Conservation (phyloP, 2,113 vertebrate species). For the Indri indri region DNA sequence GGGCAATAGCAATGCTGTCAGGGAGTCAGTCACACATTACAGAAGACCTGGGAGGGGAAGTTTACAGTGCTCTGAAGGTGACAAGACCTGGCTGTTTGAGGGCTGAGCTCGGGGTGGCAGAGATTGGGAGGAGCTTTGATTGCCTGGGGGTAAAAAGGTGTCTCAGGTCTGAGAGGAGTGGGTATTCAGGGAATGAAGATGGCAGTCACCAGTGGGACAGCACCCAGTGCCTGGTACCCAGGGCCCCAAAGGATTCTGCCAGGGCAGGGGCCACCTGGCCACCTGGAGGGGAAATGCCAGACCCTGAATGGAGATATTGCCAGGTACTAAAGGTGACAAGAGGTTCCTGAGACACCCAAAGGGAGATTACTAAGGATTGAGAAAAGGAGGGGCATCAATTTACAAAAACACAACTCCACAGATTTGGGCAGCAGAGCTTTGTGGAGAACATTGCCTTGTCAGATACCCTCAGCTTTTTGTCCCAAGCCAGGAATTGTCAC, state of each 20-base stretch:
- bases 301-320: neutral
- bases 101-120: no score
- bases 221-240: neutral
- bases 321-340: neutral
- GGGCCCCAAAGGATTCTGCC: neutral
- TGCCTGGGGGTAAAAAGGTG: no score
- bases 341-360: neutral
- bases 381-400: neutral
- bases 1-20: neutral
- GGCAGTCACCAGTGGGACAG: neutral
- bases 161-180: no score
- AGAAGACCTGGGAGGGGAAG: neutral
- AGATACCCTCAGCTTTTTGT: neutral
- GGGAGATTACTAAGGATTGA: neutral
- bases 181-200: neutral
- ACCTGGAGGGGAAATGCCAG: no score
- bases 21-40: neutral
- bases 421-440: neutral
- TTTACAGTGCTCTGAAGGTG: neutral
- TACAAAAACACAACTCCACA: neutral
- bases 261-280: neutral
- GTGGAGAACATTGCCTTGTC: neutral
- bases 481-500: neutral
- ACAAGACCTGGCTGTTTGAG: neutral
- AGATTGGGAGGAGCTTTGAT: no score